A percentile compares a stretch with the other conserved stretches of the same genome.
These are phyloP conservation scores for Parazoanthus darwini DNA, from an alignment of 92 coral and sea anemone species.

Conservation along the genomic window DNA sequence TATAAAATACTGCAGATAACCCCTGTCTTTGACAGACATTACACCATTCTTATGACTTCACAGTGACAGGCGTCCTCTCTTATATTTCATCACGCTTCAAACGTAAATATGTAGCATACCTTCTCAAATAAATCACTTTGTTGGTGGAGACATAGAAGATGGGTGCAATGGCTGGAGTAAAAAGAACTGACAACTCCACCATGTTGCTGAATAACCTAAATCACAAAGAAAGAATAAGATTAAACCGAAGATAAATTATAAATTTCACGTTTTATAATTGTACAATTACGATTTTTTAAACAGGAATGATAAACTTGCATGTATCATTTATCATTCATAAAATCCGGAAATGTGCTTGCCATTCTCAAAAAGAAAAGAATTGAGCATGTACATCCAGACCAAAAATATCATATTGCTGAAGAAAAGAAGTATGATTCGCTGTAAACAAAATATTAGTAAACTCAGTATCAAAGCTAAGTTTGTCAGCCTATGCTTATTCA, in stretches of 20 bases:
- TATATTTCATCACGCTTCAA: not conserved
- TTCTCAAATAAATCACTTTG: slow-evolving; percentile 63
- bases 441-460: too few species aligned
- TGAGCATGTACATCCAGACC: too few species aligned
- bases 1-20: too few species aligned
- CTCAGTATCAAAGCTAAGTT: too few species aligned
- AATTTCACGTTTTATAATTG: not conserved
- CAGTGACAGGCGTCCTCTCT: not conserved
- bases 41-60: not conserved
- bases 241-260: not conserved
- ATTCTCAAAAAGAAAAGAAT: too few species aligned
- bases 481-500: too few species aligned
- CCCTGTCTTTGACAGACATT: not conserved
- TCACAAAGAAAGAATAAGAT: not conserved
- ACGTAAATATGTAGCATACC: slow-evolving; percentile 47
- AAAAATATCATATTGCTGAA: too few species aligned
- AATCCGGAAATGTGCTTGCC: too few species aligned
- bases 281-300: too few species aligned
- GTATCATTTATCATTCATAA: too few species aligned
- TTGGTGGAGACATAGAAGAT: slow-evolving; percentile 79
- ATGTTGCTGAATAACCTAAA: slow-evolving; percentile 82
- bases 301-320: too few species aligned
- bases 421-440: too few species aligned
- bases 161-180: slow-evolving; percentile 82
- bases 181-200: slow-evolving; percentile 74